Evolutionary conservation across 2,888 invertebrate species (phyloP).

Genomic region (Eumacrocentrus americanus): DNA sequence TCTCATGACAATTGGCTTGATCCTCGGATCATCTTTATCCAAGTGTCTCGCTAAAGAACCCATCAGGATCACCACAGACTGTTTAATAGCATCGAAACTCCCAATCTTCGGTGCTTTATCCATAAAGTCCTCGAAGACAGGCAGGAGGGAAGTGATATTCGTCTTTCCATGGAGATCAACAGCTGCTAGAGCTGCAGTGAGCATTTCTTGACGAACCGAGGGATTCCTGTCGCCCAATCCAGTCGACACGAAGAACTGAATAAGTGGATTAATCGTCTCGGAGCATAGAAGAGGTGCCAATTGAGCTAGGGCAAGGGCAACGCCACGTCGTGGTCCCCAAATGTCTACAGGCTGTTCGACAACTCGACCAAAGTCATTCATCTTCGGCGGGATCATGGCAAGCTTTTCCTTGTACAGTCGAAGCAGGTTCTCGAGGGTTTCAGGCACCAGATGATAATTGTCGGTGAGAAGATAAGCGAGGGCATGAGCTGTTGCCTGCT

Average conservation of each 20-base stretch:
- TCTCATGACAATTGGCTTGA: slow-evolving; percentile 92
- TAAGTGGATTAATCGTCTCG: slow-evolving; percentile 72
- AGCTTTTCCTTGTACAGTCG: slow-evolving; percentile 78
- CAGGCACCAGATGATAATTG: slow-evolving; percentile 64
- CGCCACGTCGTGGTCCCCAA: slow-evolving; percentile 89
- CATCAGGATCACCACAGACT: slow-evolving; percentile 96
- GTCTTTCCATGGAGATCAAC: slow-evolving; percentile 94
- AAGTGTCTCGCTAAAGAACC: slow-evolving; percentile 96
- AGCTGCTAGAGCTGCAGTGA: slow-evolving; percentile 89
- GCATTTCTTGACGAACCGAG: slow-evolving; percentile 86
- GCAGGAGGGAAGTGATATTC: slow-evolving; percentile 71
- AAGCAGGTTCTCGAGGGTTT: slow-evolving; percentile 71
- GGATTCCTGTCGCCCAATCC: slow-evolving; percentile 87
- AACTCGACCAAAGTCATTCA: slow-evolving; percentile 92
- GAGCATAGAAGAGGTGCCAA: slow-evolving; percentile 77
- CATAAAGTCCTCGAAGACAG: slow-evolving; percentile 92
- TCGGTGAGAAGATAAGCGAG: slow-evolving; percentile 72
- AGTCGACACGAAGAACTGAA: slow-evolving; percentile 83
- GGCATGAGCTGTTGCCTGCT: slow-evolving; percentile 82
- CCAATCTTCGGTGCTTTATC: slow-evolving; percentile 91
- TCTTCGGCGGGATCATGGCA: slow-evolving; percentile 79
- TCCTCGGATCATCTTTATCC: slow-evolving; percentile 85
- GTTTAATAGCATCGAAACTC: slow-evolving; percentile 89
- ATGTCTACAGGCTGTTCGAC: slow-evolving; percentile 84
- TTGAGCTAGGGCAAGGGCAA: slow-evolving; percentile 81